Percentiles rank a stretch among this genome's conserved stretches.
These are phyloP conservation scores for Palythoa grandiflora DNA, from an alignment of 92 coral and sea anemone species.

Conservation along the genomic window DNA sequence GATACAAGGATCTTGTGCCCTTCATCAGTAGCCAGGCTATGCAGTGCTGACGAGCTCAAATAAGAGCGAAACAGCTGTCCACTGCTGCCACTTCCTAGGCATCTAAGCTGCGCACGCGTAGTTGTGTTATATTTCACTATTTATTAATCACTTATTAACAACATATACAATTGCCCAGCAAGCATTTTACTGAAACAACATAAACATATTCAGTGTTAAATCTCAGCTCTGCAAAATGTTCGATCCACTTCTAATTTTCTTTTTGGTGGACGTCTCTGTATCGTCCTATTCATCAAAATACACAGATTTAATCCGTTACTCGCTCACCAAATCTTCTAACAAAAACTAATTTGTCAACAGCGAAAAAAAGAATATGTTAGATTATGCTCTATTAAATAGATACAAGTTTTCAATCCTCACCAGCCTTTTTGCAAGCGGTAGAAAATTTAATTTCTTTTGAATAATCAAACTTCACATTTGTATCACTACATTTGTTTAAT, in stretches of 20 bases:
- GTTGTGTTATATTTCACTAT: neutral
- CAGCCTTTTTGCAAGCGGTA: conserved; percentile 35
- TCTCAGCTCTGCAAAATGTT: neutral
- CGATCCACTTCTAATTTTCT: neutral
- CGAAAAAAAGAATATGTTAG: neutral
- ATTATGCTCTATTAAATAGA: neutral
- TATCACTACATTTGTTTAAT: conserved; percentile 8
- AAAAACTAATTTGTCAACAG: neutral
- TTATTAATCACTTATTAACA: no score
- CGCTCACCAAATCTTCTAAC: neutral
- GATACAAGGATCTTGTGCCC: no score
- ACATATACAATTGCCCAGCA: neutral
- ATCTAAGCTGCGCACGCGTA: no score
- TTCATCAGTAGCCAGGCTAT: no score
- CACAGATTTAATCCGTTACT: neutral
- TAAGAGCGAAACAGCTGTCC: no score
- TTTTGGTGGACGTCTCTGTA: neutral
- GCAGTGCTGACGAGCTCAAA: no score
- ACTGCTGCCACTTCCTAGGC: no score
- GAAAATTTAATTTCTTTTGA: conserved; percentile 36
- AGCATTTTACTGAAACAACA: neutral
- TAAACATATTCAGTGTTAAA: neutral
- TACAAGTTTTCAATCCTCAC: neutral
- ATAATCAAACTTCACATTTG: neutral
- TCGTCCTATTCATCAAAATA: neutral